Conservation (phyloP, 2,113 vertebrate species). For the Erpornis zantholeuca region DNA sequence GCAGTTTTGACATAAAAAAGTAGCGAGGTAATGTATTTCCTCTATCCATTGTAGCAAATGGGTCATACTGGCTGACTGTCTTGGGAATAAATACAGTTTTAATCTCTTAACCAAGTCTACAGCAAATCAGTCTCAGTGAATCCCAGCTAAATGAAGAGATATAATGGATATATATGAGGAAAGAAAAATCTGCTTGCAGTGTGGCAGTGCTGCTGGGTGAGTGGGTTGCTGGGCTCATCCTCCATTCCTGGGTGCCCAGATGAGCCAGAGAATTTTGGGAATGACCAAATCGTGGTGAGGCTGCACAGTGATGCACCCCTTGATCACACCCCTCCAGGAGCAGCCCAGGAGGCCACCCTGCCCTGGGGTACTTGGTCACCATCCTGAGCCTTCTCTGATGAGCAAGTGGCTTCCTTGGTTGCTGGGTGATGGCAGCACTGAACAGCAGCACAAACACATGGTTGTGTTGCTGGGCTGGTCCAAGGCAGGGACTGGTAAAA, state of each 20-base stretch:
- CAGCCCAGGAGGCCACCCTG: neutral
- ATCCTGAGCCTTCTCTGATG: neutral
- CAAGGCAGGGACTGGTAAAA: neutral
- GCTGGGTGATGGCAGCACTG: neutral
- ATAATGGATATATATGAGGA: neutral
- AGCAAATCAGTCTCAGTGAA: neutral
- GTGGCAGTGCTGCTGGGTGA: neutral
- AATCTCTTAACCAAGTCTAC: neutral
- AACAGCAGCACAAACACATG: neutral
- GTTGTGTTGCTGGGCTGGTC: neutral
- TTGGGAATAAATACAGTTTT: neutral
- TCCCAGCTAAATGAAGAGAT: neutral
- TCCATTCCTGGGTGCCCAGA: neutral
- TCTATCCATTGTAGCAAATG: neutral
- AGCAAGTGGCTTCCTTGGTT: neutral
- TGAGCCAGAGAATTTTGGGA: rapidly evolving
- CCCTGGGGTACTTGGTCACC: neutral
- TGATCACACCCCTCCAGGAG: neutral
- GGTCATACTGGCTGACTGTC: neutral
- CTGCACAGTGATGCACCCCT: neutral
- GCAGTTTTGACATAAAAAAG: neutral
- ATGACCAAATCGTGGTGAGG: too few species aligned
- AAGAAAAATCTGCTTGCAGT: neutral
- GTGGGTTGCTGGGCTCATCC: neutral
- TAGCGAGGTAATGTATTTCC: neutral